phyloP scores from a whole-genome alignment of 2,888 invertebrate genomes.

The Pseudoips prasinana region DNA sequence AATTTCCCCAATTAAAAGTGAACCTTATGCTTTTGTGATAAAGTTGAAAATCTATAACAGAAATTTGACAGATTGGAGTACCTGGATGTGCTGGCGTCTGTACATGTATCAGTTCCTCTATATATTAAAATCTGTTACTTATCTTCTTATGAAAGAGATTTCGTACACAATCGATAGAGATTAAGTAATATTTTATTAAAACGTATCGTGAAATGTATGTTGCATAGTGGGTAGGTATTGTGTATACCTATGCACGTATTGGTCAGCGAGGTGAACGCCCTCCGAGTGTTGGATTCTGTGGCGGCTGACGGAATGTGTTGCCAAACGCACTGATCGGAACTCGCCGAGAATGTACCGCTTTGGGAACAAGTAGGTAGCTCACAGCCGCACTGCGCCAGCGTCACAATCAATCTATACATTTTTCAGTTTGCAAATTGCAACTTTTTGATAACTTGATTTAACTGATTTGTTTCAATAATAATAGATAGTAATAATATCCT shows the following conservation, averaged over 20 bases:
- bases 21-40: too few relatives aligned
- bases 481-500: too few relatives aligned
- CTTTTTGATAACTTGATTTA: too few relatives aligned
- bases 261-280: conserved; percentile 64
- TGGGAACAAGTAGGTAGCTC: conserved; percentile 49
- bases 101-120: too few relatives aligned
- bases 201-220: conserved; percentile 11
- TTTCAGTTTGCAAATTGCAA: conserved; percentile 15
- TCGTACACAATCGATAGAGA: conserved; percentile 14
- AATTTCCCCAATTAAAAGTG: too few relatives aligned
- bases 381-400: conserved; percentile 17
- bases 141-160: not conserved
- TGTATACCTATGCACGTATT: conserved; percentile 36
- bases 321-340: conserved; percentile 76
- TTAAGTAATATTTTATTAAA: conserved; percentile 22
- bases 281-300: conserved; percentile 56
- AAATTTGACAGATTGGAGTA: too few relatives aligned
- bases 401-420: conserved; percentile 20
- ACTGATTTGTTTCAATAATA: too few relatives aligned
- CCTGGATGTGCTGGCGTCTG: too few relatives aligned
- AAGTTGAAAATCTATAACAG: too few relatives aligned
- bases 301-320: conserved; percentile 71
- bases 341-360: conserved; percentile 56
- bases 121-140: not conserved
- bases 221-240: conserved; percentile 20